Evolutionary conservation across 2,888 invertebrate genomes (phyloP), one percentile per base, ranked within the genome.

Genomic region (Gibbula magus): DNA sequence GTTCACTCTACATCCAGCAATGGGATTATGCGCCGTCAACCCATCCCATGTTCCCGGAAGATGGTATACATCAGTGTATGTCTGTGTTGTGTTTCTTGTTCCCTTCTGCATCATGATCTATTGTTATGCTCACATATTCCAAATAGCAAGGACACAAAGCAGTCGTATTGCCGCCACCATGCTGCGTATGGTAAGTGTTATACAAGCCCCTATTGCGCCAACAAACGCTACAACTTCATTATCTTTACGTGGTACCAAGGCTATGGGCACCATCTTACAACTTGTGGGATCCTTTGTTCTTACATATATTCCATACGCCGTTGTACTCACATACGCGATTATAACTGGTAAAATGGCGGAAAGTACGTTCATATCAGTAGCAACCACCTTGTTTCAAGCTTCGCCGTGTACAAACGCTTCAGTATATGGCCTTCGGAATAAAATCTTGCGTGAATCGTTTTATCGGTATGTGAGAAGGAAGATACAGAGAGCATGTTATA

Each of bases 91-190:
- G 35, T 86, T 88, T 77, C 85, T 87, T 74, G 78, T 89, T 20
- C 91, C 91, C 0, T 83, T 91, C 51, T 84, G 86, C 8, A 78
- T 91, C 2, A 88, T 90, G 87, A 76, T 89, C 32, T 91, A 89
- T 78, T 89, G 89, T 79, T 91, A 91, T 84, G 86, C 87, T 35
- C 91, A 91, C 79, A 91, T 91, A 78, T 91, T 89, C 79, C 84
- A 86, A 54, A 91, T 91, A 61, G 91, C 91, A 7, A 83, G 89
- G 35, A 88, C 86, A 4, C 91, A 91, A 79, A 90, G 90, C 78
- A 88, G 89, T 78, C 84, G 90, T 16, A 91, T 91, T 56, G 91
- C 91, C 10, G 91, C 91, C 32, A 91, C 89, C 16, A 90, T 91
- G 90, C 82, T 91, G n/a, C 83, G 89, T 61, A 89, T 91, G 89